Evolutionary conservation across 2,797 vertebrate species (phyloP), one percentile per base, ranked within the genome.

Genomic region (Poecilia wingei): DNA sequence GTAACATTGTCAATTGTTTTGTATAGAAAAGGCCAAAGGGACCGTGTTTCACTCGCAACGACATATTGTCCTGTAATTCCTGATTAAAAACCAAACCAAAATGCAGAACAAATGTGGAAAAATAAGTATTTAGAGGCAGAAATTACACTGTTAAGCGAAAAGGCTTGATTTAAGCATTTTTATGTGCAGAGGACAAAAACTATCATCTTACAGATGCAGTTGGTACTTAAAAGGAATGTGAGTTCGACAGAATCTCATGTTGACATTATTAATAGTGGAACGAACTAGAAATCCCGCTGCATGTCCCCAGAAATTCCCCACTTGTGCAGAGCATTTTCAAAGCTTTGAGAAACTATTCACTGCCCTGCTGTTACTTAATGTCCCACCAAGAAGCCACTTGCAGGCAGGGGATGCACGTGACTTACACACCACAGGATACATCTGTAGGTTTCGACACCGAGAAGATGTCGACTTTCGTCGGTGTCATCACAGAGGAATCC

Each of bases 381-480:
- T 49, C 47, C 6, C 9, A 2, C 57, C 39, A 77, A 73, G 74
- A 81, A 64, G 77, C 74, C 25, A 6, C 51, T 51, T 78, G 70
- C 77, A 77, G 71, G 39, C 81, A 77, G 83, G 78, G 82, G 28
- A 83, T 41, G 57, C 5, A 41, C 61, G 76, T 86, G 79, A 78
- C 86, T 82, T 89, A 46, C 53, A 16, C n/a, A 43, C 28, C 51
- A 46, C 87, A 88, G 43, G 61, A 53, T 49, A 70, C 83, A 83
- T 90, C 69, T 84, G 72, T 25, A 78, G 68, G 43, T 36, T 41
- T 76, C 53, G 36, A 79, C 82, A 86, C 78, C 80, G 78, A 89
- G 75, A 82, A 84, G 79, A 86, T 77, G 84, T 90, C 90, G 75
- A 55, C 70, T 49, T 84, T 70, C 39, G 79, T 92, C 79, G 83